Conservation (phyloP, 2,797 vertebrate species). For the Leptodactylus fallax region DNA sequence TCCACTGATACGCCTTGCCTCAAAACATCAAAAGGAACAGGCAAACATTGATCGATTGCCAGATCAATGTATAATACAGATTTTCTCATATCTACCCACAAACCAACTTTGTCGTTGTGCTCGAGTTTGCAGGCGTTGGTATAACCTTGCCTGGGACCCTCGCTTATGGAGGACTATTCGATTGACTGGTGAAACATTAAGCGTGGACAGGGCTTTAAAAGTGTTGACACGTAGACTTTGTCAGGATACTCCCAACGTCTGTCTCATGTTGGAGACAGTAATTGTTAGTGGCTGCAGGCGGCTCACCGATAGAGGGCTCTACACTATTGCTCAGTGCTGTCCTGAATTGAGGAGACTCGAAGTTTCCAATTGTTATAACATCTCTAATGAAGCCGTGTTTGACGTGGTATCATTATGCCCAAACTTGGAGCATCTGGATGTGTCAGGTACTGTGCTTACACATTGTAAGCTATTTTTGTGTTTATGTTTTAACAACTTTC, state of each 20-base stretch:
- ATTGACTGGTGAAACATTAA: constrained; percentile 89
- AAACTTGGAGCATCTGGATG: constrained; percentile 94
- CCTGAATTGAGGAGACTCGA: constrained; percentile 93
- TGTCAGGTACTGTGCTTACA: constrained; percentile 82
- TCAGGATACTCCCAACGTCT: constrained; percentile 97
- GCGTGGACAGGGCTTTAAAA: constrained; percentile 91
- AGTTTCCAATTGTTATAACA: constrained; percentile 93
- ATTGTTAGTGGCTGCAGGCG: constrained; percentile 91
- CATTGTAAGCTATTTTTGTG: background rate
- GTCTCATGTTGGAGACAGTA: constrained; percentile 94
- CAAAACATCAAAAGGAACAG: constrained; percentile 82
- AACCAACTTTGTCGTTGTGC: constrained; percentile 96
- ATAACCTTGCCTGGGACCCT: constrained; percentile 97
- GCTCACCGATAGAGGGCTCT: constrained; percentile 95
- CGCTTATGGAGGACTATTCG: constrained; percentile 90
- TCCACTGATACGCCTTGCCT: constrained; percentile 81
- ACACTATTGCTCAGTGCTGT: constrained; percentile 91
- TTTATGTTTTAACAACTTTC: background rate
- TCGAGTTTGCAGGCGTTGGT: constrained; percentile 93
- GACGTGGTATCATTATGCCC: constrained; percentile 96
- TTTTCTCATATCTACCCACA: constrained; percentile 93
- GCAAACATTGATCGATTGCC: constrained; percentile 90
- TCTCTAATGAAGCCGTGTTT: constrained; percentile 95
- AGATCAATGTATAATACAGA: constrained; percentile 86
- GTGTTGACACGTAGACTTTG: constrained; percentile 94